Percentiles rank a stretch among this genome's conserved stretches.
Evolutionary conservation across 2,113 vertebrate species (phyloP).

Genomic region (Daboia siamensis): DNA sequence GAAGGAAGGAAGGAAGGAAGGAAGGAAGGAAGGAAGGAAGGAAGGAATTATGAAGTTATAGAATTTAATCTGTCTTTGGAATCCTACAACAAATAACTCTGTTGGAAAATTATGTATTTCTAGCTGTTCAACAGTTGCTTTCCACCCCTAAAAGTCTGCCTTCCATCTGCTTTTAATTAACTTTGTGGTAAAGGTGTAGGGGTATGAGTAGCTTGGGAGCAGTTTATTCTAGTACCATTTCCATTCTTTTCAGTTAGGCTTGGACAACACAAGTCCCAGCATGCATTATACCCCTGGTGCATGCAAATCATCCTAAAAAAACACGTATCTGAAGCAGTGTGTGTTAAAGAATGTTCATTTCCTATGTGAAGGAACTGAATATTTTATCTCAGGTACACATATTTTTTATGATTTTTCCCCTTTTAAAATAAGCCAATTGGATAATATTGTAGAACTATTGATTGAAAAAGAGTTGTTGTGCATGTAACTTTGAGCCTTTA

Average conservation of each 20-base stretch:
- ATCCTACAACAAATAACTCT: constrained; percentile 42
- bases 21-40: neutral
- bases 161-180: constrained; percentile 67
- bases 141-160: constrained; percentile 56
- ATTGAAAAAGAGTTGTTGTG: neutral
- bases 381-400: neutral
- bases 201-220: neutral
- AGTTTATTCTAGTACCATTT: neutral
- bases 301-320: neutral
- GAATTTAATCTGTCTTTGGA: constrained; percentile 62
- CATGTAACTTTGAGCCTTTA: neutral
- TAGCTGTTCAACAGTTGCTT: constrained; percentile 62
- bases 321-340: neutral
- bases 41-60: constrained; percentile 49
- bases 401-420: neutral
- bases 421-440: neutral
- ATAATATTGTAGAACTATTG: neutral
- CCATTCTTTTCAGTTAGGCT: neutral
- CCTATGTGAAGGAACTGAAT: neutral
- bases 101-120: constrained; percentile 66
- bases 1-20: neutral
- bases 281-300: neutral
- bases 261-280: neutral
- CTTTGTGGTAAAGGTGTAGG: constrained; percentile 57
- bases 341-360: neutral